Evolutionary conservation across 2,888 invertebrate genomes (phyloP).

Genomic region (Dasysyrphus tricinctus): DNA sequence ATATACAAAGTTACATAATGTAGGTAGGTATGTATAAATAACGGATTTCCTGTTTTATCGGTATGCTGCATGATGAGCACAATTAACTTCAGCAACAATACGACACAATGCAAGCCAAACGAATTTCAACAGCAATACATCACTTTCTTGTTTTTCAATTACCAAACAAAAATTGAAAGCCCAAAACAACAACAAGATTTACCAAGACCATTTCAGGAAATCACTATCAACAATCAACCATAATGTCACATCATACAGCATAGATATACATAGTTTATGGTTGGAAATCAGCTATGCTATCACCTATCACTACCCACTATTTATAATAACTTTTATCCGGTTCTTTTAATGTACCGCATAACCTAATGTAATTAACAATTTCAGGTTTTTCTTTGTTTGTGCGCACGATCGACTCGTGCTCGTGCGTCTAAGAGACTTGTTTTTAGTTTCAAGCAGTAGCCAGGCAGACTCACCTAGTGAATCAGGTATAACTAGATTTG

Average conservation of each 20-base stretch:
- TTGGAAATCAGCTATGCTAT: slow-evolving; percentile 4
- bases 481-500: slow-evolving; percentile 72
- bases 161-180: slow-evolving; percentile 68
- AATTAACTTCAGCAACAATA: slow-evolving; percentile 50
- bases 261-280: slow-evolving; percentile 1
- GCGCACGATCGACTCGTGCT: slow-evolving; percentile 31
- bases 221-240: slow-evolving; percentile 35
- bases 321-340: slow-evolving; percentile 36
- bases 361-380: slow-evolving; percentile 70
- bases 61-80: slow-evolving; percentile 14
- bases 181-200: slow-evolving; percentile 32
- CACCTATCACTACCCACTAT: slow-evolving; percentile 38
- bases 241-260: slow-evolving; percentile 44
- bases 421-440: slow-evolving; percentile 31
- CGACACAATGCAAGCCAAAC: background rate
- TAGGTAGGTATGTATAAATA: background rate
- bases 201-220: slow-evolving; percentile 68
- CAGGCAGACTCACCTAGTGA: slow-evolving; percentile 56
- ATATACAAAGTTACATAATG: too few species aligned
- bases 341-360: slow-evolving; percentile 67
- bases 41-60: slow-evolving; percentile 24
- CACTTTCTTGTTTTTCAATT: slow-evolving; percentile 59
- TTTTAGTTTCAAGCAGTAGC: slow-evolving; percentile 18
- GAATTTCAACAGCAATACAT: slow-evolving; percentile 24
- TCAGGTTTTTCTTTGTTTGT: slow-evolving; percentile 66